Evolutionary conservation across 2,113 vertebrate species (phyloP).

Genomic region (Gorsachius goisagi): DNA sequence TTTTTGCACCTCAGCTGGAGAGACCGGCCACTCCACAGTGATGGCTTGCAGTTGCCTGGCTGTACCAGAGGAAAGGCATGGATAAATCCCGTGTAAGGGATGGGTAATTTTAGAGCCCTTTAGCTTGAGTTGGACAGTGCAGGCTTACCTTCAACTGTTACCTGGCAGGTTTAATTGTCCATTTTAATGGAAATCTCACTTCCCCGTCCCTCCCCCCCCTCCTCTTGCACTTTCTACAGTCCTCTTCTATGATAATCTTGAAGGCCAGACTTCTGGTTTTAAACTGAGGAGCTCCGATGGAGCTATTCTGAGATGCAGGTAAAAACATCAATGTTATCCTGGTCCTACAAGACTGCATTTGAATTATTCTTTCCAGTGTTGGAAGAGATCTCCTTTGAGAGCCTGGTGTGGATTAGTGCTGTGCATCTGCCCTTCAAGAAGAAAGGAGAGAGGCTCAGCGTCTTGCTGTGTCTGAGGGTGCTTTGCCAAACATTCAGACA

Average conservation of each 20-base stretch:
- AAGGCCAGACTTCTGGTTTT: background rate
- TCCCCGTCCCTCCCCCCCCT: no score
- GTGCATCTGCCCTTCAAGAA: background rate
- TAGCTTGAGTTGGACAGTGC: background rate
- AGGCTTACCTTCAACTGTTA: background rate
- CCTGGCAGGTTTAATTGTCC: background rate
- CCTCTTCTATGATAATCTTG: background rate
- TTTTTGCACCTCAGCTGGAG: background rate
- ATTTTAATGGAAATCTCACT: background rate
- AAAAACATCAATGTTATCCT: background rate
- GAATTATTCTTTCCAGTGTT: background rate
- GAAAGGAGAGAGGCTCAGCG: background rate
- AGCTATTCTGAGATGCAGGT: background rate
- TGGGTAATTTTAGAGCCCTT: background rate
- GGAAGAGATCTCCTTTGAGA: background rate
- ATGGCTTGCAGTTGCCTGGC: background rate
- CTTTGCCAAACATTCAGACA: background rate
- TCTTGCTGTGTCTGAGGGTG: background rate
- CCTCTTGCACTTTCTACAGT: background rate
- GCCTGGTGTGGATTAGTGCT: background rate
- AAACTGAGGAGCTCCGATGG: background rate
- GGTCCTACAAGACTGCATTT: background rate
- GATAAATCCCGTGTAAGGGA: background rate
- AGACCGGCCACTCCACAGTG: background rate
- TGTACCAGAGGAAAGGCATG: background rate